Evolutionary conservation across 2,888 invertebrate species (phyloP), one percentile per base, ranked within the genome.

Genomic region (Caenorhabditis sinica): DNA sequence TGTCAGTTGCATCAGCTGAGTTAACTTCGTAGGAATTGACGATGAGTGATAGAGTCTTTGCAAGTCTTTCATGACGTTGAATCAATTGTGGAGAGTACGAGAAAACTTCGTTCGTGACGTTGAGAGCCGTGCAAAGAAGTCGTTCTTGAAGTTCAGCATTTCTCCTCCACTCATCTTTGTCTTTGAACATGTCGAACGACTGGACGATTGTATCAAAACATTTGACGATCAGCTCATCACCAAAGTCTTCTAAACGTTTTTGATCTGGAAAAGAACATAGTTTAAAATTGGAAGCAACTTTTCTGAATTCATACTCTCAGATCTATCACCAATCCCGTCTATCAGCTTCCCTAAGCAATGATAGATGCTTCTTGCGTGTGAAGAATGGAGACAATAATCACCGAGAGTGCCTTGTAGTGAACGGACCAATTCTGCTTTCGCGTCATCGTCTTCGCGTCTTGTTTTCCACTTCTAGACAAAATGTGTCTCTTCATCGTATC

Each of bases 151-250:
- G 33, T 40, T 49, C 84, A 17, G 66, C 8, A 30, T 68, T 49
- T 40, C 33, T 30, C 11, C 66, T 73, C 84, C 84, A 84, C 17
- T 71, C 68, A 0, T 81, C 76, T 51, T 73, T 81, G 9, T 69
- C 43, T 60, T 65, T 69, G 71, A 83, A 79, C 80, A 80, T 75
- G n/a, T 75, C 71, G 25, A 83, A 79, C 17, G 74, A 79, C 36
- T 79, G 51, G 2, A 83, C 83, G 40, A 83, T 80, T 9, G 79
- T 74, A n/a, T 83, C 83, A 60, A 83, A 69, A 25, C 83, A 80
- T n/a, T 63, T 66, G 6, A 49, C 25, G 9, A 80, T 49, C 2
- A 83, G 63, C 3, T 56, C 40, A 4, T 80, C 71, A 9, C 60
- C 61, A 15, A 80, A 80, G 1, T 75, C 49, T 3, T 30, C 45